Percentiles rank a stretch among this genome's conserved stretches.
Conservation (phyloP, 2,888 invertebrate species). For the Chymomyza fuscimana region DNA sequence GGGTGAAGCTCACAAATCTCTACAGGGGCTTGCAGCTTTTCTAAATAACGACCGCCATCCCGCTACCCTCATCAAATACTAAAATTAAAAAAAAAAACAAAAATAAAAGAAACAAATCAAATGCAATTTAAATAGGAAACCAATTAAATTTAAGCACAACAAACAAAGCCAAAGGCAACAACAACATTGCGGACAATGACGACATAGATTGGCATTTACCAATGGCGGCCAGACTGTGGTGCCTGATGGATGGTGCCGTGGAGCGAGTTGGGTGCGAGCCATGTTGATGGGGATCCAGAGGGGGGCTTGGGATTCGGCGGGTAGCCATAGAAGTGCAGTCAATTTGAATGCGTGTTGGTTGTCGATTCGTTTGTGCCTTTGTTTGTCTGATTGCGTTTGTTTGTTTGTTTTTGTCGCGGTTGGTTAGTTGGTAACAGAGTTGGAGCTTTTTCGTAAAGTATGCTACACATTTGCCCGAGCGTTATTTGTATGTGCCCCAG, state of each 20-base stretch:
- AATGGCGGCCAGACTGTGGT: slow-evolving; percentile 5
- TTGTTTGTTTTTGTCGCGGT: slow-evolving; percentile 42
- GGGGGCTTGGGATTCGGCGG: slow-evolving; percentile 6
- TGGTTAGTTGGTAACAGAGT: not conserved
- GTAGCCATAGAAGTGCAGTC: slow-evolving; percentile 65
- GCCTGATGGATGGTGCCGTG: slow-evolving; percentile 18
- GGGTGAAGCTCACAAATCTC: not conserved
- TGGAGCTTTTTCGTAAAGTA: not conserved
- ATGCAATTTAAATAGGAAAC: slow-evolving; percentile 72
- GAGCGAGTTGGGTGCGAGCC: not conserved
- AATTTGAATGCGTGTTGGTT: slow-evolving; percentile 62
- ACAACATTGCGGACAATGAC: slow-evolving; percentile 9
- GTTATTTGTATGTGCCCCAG: not conserved
- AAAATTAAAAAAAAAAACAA: slow-evolving; percentile 22
- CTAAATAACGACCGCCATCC: not conserved
- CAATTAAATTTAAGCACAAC: slow-evolving; percentile 70
- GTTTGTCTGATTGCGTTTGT: slow-evolving; percentile 30
- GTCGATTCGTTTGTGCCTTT: slow-evolving; percentile 22
- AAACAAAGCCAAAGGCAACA: slow-evolving; percentile 44
- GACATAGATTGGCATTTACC: slow-evolving; percentile 2
- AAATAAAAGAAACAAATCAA: slow-evolving; percentile 29
- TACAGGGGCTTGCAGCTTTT: not conserved
- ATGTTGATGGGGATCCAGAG: slow-evolving; percentile 25
- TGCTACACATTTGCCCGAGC: not conserved
- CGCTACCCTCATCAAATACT: not conserved